Base-by-base conservation (phyloP, 2,888 invertebrate genomes). In the Torymus auratus region DNA sequence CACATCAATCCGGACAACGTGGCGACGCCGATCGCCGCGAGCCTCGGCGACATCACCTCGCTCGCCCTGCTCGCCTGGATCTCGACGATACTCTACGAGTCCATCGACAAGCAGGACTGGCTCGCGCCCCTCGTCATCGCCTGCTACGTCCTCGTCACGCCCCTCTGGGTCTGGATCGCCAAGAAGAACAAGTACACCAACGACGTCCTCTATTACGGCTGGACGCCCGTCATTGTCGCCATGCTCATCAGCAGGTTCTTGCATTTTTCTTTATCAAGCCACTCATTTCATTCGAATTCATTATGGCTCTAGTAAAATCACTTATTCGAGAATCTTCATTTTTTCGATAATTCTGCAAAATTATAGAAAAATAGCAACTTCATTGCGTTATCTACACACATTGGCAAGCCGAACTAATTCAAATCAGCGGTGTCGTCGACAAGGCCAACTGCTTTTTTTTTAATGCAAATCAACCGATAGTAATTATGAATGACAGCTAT, bases 1-100 rank as follows among this genome's bases (percentile, higher is more conserved):
- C 93, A 94, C 86, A 94, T 96, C 83, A 95, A 96, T 89, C 96
- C 96, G 13, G 96, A 96, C 90, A 96, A 96, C 90, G 94, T 96
- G 15, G 95, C 95, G 12, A 95, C 96, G 1, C 96, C 96, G 10
- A 94, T 96, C 80, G 96, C 96, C 17, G 95, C 96, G n/a, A 95
- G 95, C 88, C 92, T 96, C 69, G 96, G 96, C 14, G 96, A 96
- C 89, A 93, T 96, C 69, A 95, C 94, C 0, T 95, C 96, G 0
- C 91, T 96, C 64, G 92, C 93, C 1, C 89, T 94, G 64, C 88
- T 94, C 64, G 93, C 94, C 41, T 93, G 93, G 92, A 92, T 94
- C 80, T 92, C 93, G 14, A 93, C 93, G 23, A 88, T 92, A 65
- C 89, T 94, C 28, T 93, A 93, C 87, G 92, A 93, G 82, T 91